Evolutionary conservation across 2,888 invertebrate genomes (phyloP), one percentile per base, ranked within the genome.

Genomic region (Epinotia bilunana): DNA sequence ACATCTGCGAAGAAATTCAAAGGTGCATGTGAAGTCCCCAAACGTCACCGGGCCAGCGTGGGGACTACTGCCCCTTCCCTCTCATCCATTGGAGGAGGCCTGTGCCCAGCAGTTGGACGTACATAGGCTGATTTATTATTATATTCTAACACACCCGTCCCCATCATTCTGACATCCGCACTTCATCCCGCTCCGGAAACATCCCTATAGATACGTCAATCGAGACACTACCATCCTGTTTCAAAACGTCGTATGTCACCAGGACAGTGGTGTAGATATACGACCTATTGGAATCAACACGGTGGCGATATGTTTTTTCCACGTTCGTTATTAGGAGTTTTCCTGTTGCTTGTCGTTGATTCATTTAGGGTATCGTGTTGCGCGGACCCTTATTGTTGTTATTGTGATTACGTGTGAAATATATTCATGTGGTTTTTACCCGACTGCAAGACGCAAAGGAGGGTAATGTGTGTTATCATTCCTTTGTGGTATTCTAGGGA

Each of bases 341-440:
- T 63, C 69, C 74, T 70, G 57, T 68, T 16, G 57, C 57, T 58
- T 70, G 74, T 64, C 68, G 46, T 62, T 74, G 57, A 63, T 74
- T 63, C 58, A 74, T 74, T 63, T 77, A 76, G 78, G 58, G 43
- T 68, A 68, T 76, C 60, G 43, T 76, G 74, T 76, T 79, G 74
- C 49, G 23, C 61, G 72, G 61, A 72, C 63, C 55, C 64, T 63
- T 63, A 55, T 63, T 57, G 28, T 64, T n/a, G n/a, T 53, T 53
- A 53, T 53, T 53, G 53, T 6, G 16, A 16, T 13, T 46, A 46
- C 46, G 13, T 12, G 46, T 49, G 16, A 49, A 16, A 16, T 49
- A 49, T 16, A 49, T 16, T 49, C 49, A 16, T 49, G 33, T 33
- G 33, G 33, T 33, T 33, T 33, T 28, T 28, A 28, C 28, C 28